Conservation (phyloP, 2,797 vertebrate species). For the Falco naumanni region DNA sequence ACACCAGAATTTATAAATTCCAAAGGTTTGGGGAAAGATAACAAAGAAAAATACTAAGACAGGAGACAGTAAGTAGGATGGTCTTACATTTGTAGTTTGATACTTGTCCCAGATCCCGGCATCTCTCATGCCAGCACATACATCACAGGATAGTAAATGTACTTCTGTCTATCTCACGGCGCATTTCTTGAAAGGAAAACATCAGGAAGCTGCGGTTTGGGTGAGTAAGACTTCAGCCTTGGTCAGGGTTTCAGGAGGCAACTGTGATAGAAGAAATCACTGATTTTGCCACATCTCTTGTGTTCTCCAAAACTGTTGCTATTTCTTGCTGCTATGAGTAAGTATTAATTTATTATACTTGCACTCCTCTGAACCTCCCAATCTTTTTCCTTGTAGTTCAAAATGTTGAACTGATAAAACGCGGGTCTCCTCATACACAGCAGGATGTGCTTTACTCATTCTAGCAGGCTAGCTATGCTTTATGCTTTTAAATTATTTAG, state of each 20-base stretch:
- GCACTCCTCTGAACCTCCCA: neutral
- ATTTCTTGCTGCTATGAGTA: neutral
- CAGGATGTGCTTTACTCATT: slow-evolving; percentile 62
- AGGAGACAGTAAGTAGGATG: neutral
- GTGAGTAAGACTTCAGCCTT: neutral
- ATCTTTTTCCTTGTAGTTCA: slow-evolving; percentile 42
- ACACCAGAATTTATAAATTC: neutral
- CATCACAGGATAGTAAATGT: neutral
- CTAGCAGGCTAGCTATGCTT: slow-evolving; percentile 63
- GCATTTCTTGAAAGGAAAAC: neutral
- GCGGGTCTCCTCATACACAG: slow-evolving; percentile 61
- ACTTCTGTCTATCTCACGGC: neutral
- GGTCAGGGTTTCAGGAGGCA: neutral
- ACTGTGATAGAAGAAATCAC: neutral
- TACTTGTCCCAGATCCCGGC: neutral
- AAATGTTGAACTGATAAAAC: slow-evolving; percentile 59
- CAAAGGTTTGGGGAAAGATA: neutral
- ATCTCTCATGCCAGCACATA: neutral
- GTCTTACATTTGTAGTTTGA: neutral
- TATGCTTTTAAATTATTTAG: slow-evolving; percentile 80
- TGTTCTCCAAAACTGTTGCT: neutral
- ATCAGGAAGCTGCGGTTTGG: neutral
- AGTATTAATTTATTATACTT: neutral
- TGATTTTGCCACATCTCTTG: neutral
- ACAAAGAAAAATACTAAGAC: neutral